phyloP scores from a whole-genome alignment of 2,113 vertebrate genomes.

The Acrocephalus arundinaceus region DNA sequence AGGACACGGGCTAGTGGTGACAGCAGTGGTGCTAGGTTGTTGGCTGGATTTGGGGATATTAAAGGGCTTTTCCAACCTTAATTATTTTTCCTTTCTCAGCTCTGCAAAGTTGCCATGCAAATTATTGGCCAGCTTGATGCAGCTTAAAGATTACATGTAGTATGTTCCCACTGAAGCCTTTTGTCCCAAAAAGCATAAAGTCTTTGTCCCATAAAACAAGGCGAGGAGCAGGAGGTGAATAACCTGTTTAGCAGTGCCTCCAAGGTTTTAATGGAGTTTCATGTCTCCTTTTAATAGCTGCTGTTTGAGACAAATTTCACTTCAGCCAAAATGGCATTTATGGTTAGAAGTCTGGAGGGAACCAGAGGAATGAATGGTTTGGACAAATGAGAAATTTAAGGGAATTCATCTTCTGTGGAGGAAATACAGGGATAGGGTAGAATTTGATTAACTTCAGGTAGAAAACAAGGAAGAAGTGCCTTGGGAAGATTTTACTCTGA shows the following conservation, averaged over 20 bases:
- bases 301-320: not conserved
- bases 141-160: rapidly evolving
- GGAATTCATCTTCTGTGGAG: not conserved
- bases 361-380: not conserved
- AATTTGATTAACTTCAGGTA: not conserved
- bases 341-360: not conserved
- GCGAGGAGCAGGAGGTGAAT: not conserved
- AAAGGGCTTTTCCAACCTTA: not conserved
- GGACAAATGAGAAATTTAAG: not conserved
- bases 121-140: not conserved
- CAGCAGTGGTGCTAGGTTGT: not conserved
- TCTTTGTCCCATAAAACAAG: not conserved
- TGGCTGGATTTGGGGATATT: not conserved
- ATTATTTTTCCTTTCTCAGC: not conserved
- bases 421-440: not conserved
- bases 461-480: not conserved
- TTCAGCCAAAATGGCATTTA: not conserved
- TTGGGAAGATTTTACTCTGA: not conserved
- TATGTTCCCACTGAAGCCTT: not conserved
- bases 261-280: not conserved
- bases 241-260: not conserved
- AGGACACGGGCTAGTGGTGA: not conserved
- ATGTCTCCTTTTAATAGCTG: not conserved
- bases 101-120: rapidly evolving
- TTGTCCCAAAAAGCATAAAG: not conserved